These are phyloP conservation scores for Euura saliciscinereae DNA, from an alignment of 1,140 invertebrate species.

Conservation along the genomic window DNA sequence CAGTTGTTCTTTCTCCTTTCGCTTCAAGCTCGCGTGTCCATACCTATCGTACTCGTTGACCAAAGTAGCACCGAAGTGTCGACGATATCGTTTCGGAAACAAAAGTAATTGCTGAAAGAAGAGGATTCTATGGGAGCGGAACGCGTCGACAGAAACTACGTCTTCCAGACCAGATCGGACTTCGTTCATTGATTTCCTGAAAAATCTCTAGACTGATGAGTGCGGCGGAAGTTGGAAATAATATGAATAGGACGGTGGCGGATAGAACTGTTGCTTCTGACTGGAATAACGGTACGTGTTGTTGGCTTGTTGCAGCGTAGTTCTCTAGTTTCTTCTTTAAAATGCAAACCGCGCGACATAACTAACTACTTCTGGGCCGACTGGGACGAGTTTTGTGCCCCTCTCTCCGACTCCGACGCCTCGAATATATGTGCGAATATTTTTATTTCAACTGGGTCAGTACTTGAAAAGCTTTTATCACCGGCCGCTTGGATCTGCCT, in stretches of 20 bases:
- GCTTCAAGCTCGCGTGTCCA: no score
- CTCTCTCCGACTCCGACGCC: background rate
- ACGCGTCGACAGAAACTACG: no score
- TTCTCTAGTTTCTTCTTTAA: slow-evolving; percentile 33
- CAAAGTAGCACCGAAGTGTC: no score
- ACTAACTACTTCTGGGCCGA: slow-evolving; percentile 42
- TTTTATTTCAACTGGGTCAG: slow-evolving; percentile 15
- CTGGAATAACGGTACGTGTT: slow-evolving; percentile 9
- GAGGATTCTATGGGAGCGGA: no score
- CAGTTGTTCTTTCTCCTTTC: background rate
- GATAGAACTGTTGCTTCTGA: slow-evolving; percentile 9
- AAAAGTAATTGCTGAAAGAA: no score
- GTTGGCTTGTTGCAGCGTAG: background rate
- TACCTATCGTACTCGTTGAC: no score
- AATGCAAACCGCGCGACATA: slow-evolving; percentile 46
- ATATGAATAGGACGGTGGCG: no score
- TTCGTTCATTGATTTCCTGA: no score
- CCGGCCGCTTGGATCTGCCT: slow-evolving; percentile 2
- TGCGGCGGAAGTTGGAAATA: no score
- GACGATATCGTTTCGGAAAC: no score
- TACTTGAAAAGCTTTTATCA: slow-evolving; percentile 11
- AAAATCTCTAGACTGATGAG: no score
- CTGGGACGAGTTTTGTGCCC: background rate
- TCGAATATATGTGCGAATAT: slow-evolving; percentile 11
- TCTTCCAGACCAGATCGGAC: no score